Conservation (phyloP, 2,797 vertebrate species). For the Ambastaia sidthimunki region DNA sequence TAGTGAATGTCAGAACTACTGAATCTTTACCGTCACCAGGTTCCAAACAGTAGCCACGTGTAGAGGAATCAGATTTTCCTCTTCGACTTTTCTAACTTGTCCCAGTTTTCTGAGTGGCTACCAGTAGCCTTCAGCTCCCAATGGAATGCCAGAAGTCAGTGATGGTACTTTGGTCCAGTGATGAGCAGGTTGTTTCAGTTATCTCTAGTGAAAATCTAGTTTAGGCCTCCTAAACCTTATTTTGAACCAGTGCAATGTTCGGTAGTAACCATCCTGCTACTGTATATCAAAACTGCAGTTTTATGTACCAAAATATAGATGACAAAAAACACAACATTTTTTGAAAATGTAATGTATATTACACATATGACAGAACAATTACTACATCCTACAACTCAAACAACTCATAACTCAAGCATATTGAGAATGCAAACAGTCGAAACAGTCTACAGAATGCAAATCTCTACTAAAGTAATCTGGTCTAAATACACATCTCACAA, state of each 20-base stretch:
- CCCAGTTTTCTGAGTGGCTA: constrained; percentile 37
- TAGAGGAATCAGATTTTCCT: constrained; percentile 40
- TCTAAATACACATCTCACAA: constrained; percentile 15
- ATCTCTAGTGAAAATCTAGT: constrained; percentile 7
- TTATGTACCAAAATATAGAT: not conserved
- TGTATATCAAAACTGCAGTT: constrained; percentile 3
- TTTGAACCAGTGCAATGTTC: constrained; percentile 25
- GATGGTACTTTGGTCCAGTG: constrained; percentile 14
- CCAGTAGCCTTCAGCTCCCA: constrained; percentile 25
- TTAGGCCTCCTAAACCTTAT: constrained; percentile 28
- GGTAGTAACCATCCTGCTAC: constrained; percentile 7
- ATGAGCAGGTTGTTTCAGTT: constrained; percentile 34
- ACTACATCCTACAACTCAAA: not conserved
- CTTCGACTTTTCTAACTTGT: constrained; percentile 31
- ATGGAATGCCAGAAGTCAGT: constrained; percentile 34
- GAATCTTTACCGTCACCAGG: not conserved
- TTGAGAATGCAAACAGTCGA: not conserved
- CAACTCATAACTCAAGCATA: not conserved
- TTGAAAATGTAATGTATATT: not conserved
- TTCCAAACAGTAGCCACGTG: constrained; percentile 47
- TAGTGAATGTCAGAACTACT: not conserved
- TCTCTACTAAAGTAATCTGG: not conserved
- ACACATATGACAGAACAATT: constrained; percentile 7
- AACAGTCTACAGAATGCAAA: too few relatives aligned
- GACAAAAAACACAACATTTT: not conserved